Base-by-base conservation (phyloP, 2,113 vertebrate genomes). In the Isichthys henryi region DNA sequence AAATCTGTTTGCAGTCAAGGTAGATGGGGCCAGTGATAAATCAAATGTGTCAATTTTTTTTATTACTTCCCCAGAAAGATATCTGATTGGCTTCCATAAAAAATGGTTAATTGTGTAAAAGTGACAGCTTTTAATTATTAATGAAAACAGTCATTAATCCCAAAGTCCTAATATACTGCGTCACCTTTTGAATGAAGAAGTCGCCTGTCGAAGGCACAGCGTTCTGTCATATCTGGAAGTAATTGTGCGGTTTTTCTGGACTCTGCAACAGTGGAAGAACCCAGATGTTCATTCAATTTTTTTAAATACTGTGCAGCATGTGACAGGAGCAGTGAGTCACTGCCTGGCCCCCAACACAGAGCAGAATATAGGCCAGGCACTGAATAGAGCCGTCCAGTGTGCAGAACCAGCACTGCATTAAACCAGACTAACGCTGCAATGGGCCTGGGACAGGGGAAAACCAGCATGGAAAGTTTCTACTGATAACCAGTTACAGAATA, bases 221-320 rank as follows among this genome's bases (percentile, higher is more conserved):
- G 50, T 19, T 49, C 50, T 8, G 31, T 89, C 84, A 89, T 89
- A 89, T 91, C 91, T 91, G 90, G 89, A 83, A 92, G 50, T 82
- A 90, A 89, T 90, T 43, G 89, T 35, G 10, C 35, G 17, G 89
- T 45, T 80, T 86, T 86, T 77, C 70, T 43, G 53, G 89, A 87
- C 35, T 19, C 23, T 70, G 89, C 86, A 23, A 48, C 27, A 49
- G 23, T 77, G 62, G 66, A 45, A 52, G 31, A 43, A 49, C 35
- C 48, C 48, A 87, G 85, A 52, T 74, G 56, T 87, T 74, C 62
- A 10, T 80, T 80, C 13, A 39, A 5, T 35, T 80, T 48, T 82
- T 82, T 39, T 35, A 66, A 85, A 35, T 23, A 6, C 31, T 43
- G 53, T 87, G 43, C 62, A 74, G 84, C 83, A 86, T 27, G 84